Base-by-base conservation (phyloP, 2,113 vertebrate species). In the Leucopsar rothschildi region DNA sequence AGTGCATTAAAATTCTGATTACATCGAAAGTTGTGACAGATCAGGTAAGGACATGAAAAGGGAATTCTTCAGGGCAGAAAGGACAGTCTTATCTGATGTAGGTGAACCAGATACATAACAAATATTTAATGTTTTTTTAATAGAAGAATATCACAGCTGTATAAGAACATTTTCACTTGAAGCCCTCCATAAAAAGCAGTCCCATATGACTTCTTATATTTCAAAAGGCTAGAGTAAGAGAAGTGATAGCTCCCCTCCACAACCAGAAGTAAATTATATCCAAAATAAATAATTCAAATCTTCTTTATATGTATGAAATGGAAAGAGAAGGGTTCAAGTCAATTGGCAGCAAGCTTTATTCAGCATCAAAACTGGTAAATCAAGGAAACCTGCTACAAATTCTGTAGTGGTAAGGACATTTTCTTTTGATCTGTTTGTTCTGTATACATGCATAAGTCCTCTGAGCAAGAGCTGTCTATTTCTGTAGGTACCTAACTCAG, bases 1-100 rank as follows among this genome's bases (percentile, higher is more conserved):
- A 93, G 63, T 83, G 33, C 39, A 92, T 77, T 95, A 73, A 88
- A 95, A 95, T 94, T 93, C 63, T 82, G 59, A 39, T 86, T 90
- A 25, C 83, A 63, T 52, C 0, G 0, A 55, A 88, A 52, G 28
- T 66, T 88, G 63, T 83, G 70, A 93, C 56, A 80, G 33, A 69
- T 66, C 50, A 80, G 64, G 68, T 66, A 83, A 80, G 45, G 44
- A 86, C 71, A 82, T 44, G 55, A 92, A 95, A 91, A 92, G 40
- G 5, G 13, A 82, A 80, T 47, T 85, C 78, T 90, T 93, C 78
- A 80, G 64, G 85, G 70, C 59, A 95, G 55, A 90, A 91, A 88
- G 50, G 84, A 63, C 68, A 80, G 35, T 39, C 29, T 65, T 85
- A 77, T 73, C 75, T 91, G 50, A 90, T 63, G 20, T 31, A 77